Percentiles rank a stretch among this genome's conserved stretches.
phyloP scores from a whole-genome alignment of 1,140 invertebrate genomes.

The Nephila pilipes region DNA sequence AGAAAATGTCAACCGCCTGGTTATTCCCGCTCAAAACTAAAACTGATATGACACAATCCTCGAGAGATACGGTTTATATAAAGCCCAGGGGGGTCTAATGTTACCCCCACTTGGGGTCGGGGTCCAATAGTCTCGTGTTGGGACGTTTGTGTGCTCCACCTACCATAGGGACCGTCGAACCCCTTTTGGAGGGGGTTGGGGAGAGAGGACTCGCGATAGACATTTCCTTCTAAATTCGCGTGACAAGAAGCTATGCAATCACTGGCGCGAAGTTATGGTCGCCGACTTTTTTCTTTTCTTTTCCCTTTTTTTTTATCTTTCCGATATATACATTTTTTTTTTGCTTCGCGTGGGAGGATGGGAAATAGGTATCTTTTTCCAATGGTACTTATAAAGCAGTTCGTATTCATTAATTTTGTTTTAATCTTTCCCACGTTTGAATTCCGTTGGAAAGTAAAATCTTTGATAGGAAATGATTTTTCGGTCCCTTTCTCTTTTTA shows the following conservation, averaged over 20 bases:
- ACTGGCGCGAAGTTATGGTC: not conserved
- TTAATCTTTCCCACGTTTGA: conserved; percentile 43
- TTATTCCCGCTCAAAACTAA: not conserved
- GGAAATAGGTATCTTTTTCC: conserved; percentile 27
- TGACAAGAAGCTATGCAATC: conserved; percentile 32
- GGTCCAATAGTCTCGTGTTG: conserved; percentile 61
- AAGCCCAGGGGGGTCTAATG: conserved; percentile 45
- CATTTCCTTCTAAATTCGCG: conserved; percentile 7
- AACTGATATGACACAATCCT: conserved; percentile 65
- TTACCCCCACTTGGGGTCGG: conserved; percentile 46
- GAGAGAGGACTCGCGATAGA: not conserved
- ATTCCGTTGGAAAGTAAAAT: conserved; percentile 45
- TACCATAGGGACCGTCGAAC: conserved; percentile 52
- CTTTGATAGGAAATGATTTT: conserved; percentile 32
- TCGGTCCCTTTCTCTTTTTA: not conserved
- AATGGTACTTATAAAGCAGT: conserved; percentile 33
- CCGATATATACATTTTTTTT: not conserved
- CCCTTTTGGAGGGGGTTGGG: not conserved
- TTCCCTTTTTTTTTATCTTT: not conserved
- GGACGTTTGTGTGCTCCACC: conserved; percentile 70
- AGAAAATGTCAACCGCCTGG: not conserved
- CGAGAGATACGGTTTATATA: conserved; percentile 62
- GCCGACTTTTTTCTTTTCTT: not conserved
- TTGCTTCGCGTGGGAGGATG: conserved; percentile 62
- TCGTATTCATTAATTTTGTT: not conserved